Conservation (phyloP, 2,888 invertebrate species). For the Malacosoma neustria region DNA sequence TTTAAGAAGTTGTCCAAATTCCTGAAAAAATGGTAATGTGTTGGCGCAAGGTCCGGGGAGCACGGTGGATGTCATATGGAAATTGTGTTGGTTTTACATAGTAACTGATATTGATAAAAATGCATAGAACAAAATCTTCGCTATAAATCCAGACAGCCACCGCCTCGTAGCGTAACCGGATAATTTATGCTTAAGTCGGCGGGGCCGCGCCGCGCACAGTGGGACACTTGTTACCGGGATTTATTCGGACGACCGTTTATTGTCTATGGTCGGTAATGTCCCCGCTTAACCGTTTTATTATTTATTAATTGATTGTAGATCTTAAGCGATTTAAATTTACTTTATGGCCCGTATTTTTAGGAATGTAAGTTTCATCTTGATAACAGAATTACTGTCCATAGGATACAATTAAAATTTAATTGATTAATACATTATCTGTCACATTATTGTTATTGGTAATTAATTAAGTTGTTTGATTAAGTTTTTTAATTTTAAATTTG, state of each 20-base stretch:
- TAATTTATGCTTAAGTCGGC: not conserved
- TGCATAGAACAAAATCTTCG: not conserved
- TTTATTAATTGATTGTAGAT: constrained; percentile 49
- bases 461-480: not conserved
- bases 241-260: constrained; percentile 36
- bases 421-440: not conserved
- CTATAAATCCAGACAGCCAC: not conserved
- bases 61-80: no score
- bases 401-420: not conserved
- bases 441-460: not conserved
- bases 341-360: not conserved
- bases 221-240: constrained; percentile 41
- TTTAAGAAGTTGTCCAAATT: no score
- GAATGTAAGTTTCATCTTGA: not conserved
- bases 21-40: no score
- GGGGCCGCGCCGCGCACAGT: constrained; percentile 6
- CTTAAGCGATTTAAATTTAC: constrained; percentile 6
- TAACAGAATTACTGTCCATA: not conserved
- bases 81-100: no score
- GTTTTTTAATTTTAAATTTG: not conserved
- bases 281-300: constrained; percentile 40
- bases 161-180: not conserved
- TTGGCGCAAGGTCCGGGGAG: no score
- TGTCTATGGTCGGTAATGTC: constrained; percentile 32
- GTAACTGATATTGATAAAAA: not conserved